Percentiles rank a stretch among this genome's conserved stretches.
phyloP scores from a whole-genome alignment of 2,797 vertebrate genomes.

The Lerista edwardsae region DNA sequence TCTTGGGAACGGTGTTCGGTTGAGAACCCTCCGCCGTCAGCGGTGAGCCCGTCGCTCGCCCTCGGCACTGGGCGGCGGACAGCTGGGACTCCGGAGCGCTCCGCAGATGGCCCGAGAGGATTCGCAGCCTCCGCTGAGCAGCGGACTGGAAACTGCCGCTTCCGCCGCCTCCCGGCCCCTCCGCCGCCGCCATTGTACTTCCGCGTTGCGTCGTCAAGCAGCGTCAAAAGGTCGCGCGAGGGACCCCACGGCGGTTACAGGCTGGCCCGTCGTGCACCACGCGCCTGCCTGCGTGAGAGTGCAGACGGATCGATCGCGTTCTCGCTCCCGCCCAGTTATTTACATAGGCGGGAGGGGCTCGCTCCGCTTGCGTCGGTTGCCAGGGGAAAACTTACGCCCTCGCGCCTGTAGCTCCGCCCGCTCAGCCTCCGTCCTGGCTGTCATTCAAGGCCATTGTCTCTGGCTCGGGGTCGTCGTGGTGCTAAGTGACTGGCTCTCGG shows the following conservation, averaged over 20 bases:
- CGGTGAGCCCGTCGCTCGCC: conserved; percentile 48
- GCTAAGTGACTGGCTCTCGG: no score
- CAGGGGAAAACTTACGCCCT: background rate
- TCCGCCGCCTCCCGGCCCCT: conserved; percentile 45
- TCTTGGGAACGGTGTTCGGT: conserved; percentile 75
- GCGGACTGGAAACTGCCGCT: conserved; percentile 46
- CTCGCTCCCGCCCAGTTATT: background rate
- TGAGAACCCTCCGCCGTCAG: conserved; percentile 54
- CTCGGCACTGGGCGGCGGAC: conserved; percentile 26
- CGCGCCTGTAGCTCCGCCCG: background rate
- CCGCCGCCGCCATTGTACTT: conserved; percentile 77
- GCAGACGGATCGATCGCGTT: fast-evolving
- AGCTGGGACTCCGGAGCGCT: conserved; percentile 42
- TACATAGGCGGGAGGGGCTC: background rate
- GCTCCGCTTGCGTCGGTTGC: background rate
- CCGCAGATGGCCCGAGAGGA: conserved; percentile 78
- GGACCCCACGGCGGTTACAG: conserved; percentile 29
- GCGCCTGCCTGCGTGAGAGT: background rate
- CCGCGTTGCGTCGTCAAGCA: conserved; percentile 71
- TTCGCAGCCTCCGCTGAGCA: conserved; percentile 74
- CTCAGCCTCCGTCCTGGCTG: no score
- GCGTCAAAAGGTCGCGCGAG: conserved; percentile 73
- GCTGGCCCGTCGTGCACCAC: conserved; percentile 68
- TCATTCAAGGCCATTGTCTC: no score
- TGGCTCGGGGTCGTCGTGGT: no score